A percentile compares a stretch with the other conserved stretches of the same genome.
Conservation (phyloP, 35 echinoderm and acorn worm species). For the Lytechinus pictus region DNA sequence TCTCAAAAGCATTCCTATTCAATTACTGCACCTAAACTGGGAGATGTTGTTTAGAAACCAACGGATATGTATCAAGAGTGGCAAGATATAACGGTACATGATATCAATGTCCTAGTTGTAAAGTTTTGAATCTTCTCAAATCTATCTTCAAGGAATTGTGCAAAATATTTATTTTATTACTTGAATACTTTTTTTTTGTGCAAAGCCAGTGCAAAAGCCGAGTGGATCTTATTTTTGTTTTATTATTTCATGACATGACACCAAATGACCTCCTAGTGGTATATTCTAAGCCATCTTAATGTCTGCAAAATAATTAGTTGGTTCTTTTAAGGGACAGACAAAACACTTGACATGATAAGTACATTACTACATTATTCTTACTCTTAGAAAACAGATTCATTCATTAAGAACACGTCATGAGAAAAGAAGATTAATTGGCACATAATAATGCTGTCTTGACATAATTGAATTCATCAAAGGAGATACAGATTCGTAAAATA, state of each 20-base stretch:
- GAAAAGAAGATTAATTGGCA: background rate
- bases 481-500: too few relatives aligned
- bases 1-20: background rate
- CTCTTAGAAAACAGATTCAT: background rate
- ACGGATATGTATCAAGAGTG: background rate
- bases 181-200: too few relatives aligned
- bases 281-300: background rate
- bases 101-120: background rate
- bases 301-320: background rate
- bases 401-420: background rate
- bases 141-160: background rate
- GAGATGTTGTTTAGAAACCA: too few relatives aligned
- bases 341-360: background rate
- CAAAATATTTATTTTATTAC: background rate
- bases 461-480: background rate
- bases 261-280: background rate
- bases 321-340: background rate
- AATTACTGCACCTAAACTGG: background rate
- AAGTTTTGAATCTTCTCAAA: background rate
- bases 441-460: background rate
- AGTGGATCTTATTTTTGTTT: too few relatives aligned
- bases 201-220: too few relatives aligned
- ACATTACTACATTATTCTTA: background rate
- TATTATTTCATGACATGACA: too few relatives aligned
- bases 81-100: constrained; percentile 1